Percentiles rank a stretch among this genome's conserved stretches.
Evolutionary conservation across 2,888 invertebrate genomes (phyloP).

Genomic region (Stomorhina lunata): DNA sequence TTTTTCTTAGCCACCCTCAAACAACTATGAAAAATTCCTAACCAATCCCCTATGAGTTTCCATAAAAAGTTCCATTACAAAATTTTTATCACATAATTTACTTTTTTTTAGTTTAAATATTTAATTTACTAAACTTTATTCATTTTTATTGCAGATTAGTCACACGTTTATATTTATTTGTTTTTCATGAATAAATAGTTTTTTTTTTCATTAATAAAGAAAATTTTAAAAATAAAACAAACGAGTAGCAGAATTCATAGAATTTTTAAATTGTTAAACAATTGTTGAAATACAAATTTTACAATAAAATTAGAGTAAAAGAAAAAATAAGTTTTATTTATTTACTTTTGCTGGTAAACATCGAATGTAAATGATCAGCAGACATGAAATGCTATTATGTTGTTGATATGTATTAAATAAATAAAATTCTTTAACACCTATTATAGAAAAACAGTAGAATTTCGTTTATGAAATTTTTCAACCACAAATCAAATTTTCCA

Average conservation of each 20-base stretch:
- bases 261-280: constrained; percentile 20
- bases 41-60: background rate
- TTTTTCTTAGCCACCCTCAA: background rate
- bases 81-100: constrained; percentile 9
- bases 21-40: too few species aligned
- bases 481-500: background rate
- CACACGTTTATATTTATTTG: background rate
- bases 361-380: constrained; percentile 41
- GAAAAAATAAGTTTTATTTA: background rate
- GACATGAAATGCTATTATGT: constrained; percentile 32
- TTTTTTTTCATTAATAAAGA: background rate
- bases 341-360: constrained; percentile 27
- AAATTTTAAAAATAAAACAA: background rate
- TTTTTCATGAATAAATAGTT: background rate
- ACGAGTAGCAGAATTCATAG: background rate
- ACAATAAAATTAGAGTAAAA: background rate
- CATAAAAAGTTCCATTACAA: background rate
- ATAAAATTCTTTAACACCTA: background rate
- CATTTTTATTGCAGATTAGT: background rate
- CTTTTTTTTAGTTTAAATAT: background rate
- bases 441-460: background rate
- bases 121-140: constrained; percentile 4
- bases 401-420: background rate
- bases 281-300: constrained; percentile 8
- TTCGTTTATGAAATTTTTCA: too few species aligned